These are phyloP conservation scores for Craterocephalus amniculus DNA, from an alignment of 2,797 vertebrate genomes.

Conservation along the genomic window DNA sequence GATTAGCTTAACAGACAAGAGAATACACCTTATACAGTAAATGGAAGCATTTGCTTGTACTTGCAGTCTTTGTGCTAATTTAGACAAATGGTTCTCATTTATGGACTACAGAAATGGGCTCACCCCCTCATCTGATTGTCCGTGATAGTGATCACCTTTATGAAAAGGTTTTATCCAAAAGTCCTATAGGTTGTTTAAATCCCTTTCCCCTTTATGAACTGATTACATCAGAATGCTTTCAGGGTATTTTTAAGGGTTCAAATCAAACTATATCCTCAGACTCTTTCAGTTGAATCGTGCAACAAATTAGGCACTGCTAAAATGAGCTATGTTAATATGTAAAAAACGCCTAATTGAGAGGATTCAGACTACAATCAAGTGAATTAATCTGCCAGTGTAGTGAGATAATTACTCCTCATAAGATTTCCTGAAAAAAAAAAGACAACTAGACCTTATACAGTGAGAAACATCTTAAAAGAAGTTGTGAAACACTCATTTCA, in stretches of 20 bases:
- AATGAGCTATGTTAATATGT: no score
- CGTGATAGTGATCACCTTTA: constrained; percentile 24
- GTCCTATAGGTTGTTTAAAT: background rate
- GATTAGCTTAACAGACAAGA: constrained; percentile 29
- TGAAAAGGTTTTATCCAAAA: background rate
- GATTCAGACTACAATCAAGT: no score
- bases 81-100: constrained; percentile 23
- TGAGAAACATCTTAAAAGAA: no score
- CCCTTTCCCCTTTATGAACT: background rate
- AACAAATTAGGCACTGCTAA: no score
- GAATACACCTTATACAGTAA: constrained; percentile 40
- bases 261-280: background rate
- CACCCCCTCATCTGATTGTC: constrained; percentile 29
- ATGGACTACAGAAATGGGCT: constrained; percentile 44
- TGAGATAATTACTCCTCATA: no score
- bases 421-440: no score
- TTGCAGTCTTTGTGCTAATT: constrained; percentile 59
- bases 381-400: no score
- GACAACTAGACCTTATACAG: no score
- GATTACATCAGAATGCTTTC: background rate
- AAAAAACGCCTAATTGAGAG: no score
- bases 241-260: background rate
- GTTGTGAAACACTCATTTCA: no score
- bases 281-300: background rate
- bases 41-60: constrained; percentile 22